These are phyloP conservation scores for Pseudochirops corinnae DNA, from an alignment of 2,797 vertebrate genomes.

Conservation along the genomic window DNA sequence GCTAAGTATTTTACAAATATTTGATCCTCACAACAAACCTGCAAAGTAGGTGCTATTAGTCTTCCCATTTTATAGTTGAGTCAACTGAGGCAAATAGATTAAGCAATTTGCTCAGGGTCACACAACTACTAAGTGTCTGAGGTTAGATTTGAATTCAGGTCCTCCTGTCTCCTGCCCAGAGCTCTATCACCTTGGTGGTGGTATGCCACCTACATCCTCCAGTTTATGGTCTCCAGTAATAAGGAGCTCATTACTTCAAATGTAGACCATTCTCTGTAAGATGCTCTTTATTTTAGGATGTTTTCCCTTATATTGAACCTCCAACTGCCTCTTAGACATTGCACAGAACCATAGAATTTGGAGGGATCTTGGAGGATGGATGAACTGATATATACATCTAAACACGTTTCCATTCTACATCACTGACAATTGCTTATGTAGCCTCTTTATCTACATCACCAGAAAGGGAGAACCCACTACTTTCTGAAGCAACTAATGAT, in stretches of 20 bases:
- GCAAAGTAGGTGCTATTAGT: background rate
- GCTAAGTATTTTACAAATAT: background rate
- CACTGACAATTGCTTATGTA: background rate
- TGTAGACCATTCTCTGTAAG: background rate
- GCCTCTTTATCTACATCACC: background rate
- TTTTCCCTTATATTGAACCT: background rate
- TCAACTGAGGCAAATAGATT: background rate
- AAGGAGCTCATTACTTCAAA: background rate
- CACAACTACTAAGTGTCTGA: background rate
- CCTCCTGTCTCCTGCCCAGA: background rate
- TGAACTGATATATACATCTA: background rate
- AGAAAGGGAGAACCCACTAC: too few relatives aligned
- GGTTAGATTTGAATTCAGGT: background rate
- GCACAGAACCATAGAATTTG: background rate
- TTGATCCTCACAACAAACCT: background rate
- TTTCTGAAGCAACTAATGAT: too few relatives aligned
- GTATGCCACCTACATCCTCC: background rate
- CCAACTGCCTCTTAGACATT: background rate
- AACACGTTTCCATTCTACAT: background rate
- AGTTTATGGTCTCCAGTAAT: background rate
- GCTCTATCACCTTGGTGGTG: background rate
- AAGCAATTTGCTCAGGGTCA: background rate
- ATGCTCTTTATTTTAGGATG: background rate
- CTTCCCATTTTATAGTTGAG: background rate
- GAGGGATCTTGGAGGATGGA: background rate